Base-by-base conservation (phyloP, 2,888 invertebrate genomes). In the Mycalesis mineus region DNA sequence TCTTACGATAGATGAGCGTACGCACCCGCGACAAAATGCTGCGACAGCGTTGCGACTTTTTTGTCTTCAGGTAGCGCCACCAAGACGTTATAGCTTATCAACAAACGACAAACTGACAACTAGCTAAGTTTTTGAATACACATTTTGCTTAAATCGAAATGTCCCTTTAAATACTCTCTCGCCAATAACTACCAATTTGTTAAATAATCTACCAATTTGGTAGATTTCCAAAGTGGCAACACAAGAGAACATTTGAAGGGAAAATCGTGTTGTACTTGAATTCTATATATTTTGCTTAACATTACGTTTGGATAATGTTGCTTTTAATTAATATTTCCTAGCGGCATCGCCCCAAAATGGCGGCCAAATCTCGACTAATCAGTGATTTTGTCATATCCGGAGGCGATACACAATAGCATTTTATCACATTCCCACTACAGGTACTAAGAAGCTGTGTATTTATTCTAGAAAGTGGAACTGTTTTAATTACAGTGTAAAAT, bases 111-210 rank as follows among this genome's bases (percentile, higher is more conserved):
- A 83, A 85, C 81, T 71, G 84, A 85, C 81, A 83, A 76, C 81
- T 84, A 85, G 77, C 81, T 83, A 84, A 80, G 69, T 75, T 79
- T 80, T 78, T 71, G 83, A 77, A 81, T 86, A 87, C 78, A 86
- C 78, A 80, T 81, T 84, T 77, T 72, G 78, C 85, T 87, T 85
- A 86, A 68, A 82, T 79, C 76, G 76, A 82, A 73, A 72, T 70
- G 65, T 59, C 66, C 58, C 61, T 57, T 56, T 57, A 66, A 66
- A 65, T 65, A 67, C 63, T 63, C 60, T 57, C 42, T 33, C 11
- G 42, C 13, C n/a, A 13, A 47, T 40, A 57, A 40, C 70, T 71
- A 73, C 72, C 73, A 33, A 11, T 42, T 5, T 22, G 28, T 33
- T 7, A 17, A 45, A 53, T 39, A 55, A 73, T 66, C 70, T 70